These are phyloP conservation scores for Pseudomyrmex gracilis DNA, from an alignment of 1,140 invertebrate genomes.

Conservation along the genomic window DNA sequence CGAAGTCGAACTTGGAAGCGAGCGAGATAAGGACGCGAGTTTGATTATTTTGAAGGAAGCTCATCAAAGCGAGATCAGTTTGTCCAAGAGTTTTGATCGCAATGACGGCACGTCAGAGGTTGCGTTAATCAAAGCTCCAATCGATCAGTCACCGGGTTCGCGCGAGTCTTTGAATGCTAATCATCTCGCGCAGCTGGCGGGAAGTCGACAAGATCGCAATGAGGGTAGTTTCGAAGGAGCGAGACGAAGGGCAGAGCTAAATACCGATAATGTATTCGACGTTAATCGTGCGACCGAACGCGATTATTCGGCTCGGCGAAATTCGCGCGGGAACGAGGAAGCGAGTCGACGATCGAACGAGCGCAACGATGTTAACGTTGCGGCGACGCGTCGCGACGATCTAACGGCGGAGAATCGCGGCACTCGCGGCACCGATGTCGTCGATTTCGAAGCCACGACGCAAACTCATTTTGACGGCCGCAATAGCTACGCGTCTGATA, in stretches of 20 bases:
- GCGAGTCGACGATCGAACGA: not conserved
- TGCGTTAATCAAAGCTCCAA: slow-evolving; percentile 7
- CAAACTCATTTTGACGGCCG: slow-evolving; percentile 34
- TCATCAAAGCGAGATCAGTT: slow-evolving; percentile 19
- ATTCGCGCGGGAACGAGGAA: not conserved
- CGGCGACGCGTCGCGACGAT: not conserved
- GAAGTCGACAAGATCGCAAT: slow-evolving; percentile 5
- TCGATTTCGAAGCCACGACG: not conserved
- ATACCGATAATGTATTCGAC: slow-evolving; percentile 15
- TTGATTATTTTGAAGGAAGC: not conserved
- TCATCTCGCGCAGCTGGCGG: not conserved
- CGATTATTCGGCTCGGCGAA: slow-evolving; percentile 6
- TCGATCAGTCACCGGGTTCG: slow-evolving; percentile 14
- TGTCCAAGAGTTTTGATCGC: slow-evolving; percentile 1
- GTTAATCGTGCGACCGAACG: slow-evolving; percentile 33
- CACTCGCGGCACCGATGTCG: not conserved
- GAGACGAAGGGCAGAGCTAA: not conserved
- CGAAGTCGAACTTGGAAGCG: slow-evolving; percentile 15
- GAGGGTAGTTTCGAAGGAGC: not conserved
- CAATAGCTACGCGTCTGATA: slow-evolving; percentile 19
- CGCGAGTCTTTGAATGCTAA: slow-evolving; percentile 17
- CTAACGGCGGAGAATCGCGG: not conserved
- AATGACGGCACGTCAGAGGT: not conserved
- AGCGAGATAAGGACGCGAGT: slow-evolving; percentile 35
- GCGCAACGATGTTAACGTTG: slow-evolving; percentile 1